A percentile compares a stretch with the other conserved stretches of the same genome.
Conservation (phyloP, 2,888 invertebrate genomes). For the Tenodera sinensis region DNA sequence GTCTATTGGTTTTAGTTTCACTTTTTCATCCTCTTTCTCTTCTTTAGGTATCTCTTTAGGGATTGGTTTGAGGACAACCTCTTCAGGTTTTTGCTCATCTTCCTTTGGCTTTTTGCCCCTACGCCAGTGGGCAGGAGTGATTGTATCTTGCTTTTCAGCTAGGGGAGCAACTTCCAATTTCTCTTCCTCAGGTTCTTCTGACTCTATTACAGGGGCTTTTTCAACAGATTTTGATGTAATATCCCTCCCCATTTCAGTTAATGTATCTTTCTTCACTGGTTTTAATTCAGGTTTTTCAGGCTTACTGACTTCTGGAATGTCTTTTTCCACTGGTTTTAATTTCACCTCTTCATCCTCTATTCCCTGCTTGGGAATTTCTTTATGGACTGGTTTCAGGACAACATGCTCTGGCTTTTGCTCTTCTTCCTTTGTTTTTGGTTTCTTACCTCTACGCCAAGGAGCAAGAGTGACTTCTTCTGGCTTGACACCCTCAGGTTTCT, state of each 20-base stretch:
- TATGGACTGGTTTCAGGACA: slow-evolving; percentile 14
- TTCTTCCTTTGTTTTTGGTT: slow-evolving; percentile 26
- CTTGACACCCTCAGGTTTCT: slow-evolving; percentile 35
- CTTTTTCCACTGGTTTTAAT: slow-evolving; percentile 31
- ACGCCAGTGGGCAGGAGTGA: slow-evolving; percentile 37
- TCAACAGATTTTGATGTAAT: background rate
- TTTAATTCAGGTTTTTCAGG: slow-evolving; percentile 17
- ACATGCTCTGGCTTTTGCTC: background rate
- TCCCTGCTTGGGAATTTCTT: background rate
- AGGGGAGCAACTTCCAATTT: too few relatives aligned
- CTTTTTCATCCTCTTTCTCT: slow-evolving; percentile 35
- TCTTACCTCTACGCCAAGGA: slow-evolving; percentile 35
- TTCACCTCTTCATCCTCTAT: slow-evolving; percentile 34
- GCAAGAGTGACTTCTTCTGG: slow-evolving; percentile 34
- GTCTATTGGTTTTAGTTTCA: too few relatives aligned
- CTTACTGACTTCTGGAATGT: too few relatives aligned
- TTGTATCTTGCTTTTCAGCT: slow-evolving; percentile 28
- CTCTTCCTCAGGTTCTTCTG: background rate
- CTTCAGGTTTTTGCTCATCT: slow-evolving; percentile 34
- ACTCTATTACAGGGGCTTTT: background rate
- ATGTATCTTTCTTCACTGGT: slow-evolving; percentile 28
- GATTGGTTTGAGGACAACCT: slow-evolving; percentile 37
- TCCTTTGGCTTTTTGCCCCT: slow-evolving; percentile 35
- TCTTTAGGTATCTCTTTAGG: slow-evolving; percentile 25
- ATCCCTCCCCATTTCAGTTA: slow-evolving; percentile 53